Percentiles rank a stretch among this genome's conserved stretches.
Conservation (phyloP, 2,888 invertebrate genomes). For the Temnothorax ravouxi region DNA sequence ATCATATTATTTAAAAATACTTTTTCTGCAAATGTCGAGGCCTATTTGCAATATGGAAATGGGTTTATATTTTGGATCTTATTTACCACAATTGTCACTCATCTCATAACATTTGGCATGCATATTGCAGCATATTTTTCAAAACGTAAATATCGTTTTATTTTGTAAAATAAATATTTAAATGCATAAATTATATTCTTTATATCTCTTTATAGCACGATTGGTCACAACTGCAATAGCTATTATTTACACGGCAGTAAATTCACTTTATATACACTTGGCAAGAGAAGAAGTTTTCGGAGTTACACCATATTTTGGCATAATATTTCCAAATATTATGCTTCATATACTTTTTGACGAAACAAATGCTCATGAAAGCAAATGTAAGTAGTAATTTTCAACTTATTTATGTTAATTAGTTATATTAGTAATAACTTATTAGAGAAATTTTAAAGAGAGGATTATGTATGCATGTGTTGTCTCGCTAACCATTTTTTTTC, state of each 20-base stretch:
- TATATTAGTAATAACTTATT: slow-evolving; percentile 7
- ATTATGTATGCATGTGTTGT: neutral
- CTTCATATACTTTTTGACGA: slow-evolving; percentile 80
- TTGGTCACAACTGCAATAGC: slow-evolving; percentile 61
- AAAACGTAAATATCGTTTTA: slow-evolving; percentile 76
- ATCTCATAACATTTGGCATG: slow-evolving; percentile 82
- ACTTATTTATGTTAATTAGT: neutral
- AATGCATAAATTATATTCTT: slow-evolving; percentile 10
- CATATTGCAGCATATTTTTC: slow-evolving; percentile 83
- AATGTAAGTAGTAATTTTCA: slow-evolving; percentile 75
- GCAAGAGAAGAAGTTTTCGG: slow-evolving; percentile 65
- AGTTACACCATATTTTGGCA: slow-evolving; percentile 78
- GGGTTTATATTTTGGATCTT: slow-evolving; percentile 83
- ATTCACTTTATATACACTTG: slow-evolving; percentile 61
- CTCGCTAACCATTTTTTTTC: slow-evolving; percentile 17
- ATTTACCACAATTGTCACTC: slow-evolving; percentile 79
- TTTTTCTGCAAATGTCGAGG: slow-evolving; percentile 78
- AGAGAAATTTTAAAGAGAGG: neutral
- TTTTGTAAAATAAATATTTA: neutral
- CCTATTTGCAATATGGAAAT: slow-evolving; percentile 82
- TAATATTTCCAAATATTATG: slow-evolving; percentile 82
- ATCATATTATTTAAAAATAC: slow-evolving; percentile 80
- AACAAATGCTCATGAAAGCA: slow-evolving; percentile 81
- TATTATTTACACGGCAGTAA: slow-evolving; percentile 61
- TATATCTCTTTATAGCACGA: slow-evolving; percentile 61